phyloP scores from a whole-genome alignment of 2,113 vertebrate genomes.

The Butorides virescens region DNA sequence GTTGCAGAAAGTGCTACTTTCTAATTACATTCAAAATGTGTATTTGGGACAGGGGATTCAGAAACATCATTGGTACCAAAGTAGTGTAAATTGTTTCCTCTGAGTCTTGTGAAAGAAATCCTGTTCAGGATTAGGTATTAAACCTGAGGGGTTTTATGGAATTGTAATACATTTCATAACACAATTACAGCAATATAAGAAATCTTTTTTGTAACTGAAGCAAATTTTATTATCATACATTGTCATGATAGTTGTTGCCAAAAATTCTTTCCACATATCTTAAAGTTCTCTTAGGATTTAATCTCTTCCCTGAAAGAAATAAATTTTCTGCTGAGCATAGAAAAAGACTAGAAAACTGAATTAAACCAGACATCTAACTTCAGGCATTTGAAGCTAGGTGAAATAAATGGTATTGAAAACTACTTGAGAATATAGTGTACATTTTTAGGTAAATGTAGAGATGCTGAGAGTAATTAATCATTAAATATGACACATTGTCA shows the following conservation, averaged over 20 bases:
- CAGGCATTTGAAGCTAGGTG: neutral
- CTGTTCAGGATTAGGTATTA: slow-evolving; percentile 7
- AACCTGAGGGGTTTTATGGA: neutral
- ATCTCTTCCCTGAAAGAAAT: neutral
- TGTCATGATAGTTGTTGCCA: neutral
- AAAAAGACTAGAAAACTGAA: neutral
- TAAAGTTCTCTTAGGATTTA: neutral
- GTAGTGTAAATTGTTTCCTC: neutral
- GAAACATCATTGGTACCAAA: neutral
- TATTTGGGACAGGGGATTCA: neutral
- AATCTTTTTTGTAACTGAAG: neutral
- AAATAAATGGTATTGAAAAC: neutral
- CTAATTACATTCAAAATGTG: neutral
- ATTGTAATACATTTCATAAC: neutral
- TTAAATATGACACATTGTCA: neutral
- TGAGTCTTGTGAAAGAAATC: neutral
- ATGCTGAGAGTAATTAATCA: neutral
- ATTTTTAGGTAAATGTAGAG: neutral
- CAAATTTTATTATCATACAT: neutral
- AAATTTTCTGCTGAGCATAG: neutral
- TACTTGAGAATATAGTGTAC: neutral
- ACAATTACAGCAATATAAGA: neutral
- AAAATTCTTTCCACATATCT: neutral
- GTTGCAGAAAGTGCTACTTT: neutral
- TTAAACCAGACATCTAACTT: neutral